phyloP scores from a whole-genome alignment of 2,888 invertebrate genomes.

The Standfussiana lucernea region DNA sequence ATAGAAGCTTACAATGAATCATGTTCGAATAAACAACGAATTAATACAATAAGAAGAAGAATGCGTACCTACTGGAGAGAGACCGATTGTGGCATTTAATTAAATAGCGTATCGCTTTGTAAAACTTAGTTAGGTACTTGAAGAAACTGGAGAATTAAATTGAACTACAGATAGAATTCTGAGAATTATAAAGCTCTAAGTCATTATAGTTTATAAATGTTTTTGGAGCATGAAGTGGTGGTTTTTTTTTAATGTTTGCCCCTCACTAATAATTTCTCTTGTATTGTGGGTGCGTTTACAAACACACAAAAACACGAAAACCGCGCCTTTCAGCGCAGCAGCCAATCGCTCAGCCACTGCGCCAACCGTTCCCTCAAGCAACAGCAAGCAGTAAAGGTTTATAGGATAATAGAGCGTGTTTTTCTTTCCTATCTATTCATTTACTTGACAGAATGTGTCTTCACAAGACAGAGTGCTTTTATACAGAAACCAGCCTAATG shows the following conservation, averaged over 20 bases:
- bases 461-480: too few relatives aligned
- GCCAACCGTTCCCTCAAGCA: neutral
- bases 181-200: conserved; percentile 3
- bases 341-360: neutral
- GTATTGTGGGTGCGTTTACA: neutral
- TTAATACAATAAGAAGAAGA: conserved; percentile 24
- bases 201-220: conserved; percentile 20
- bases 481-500: too few relatives aligned
- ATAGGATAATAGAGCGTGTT: too few relatives aligned
- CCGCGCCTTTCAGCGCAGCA: neutral
- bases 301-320: neutral
- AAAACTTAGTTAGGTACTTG: conserved; percentile 10
- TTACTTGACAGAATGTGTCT: too few relatives aligned
- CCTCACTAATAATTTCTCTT: neutral
- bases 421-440: too few relatives aligned
- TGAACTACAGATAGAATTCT: conserved; percentile 4
- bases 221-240: neutral
- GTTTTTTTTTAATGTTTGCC: too few relatives aligned
- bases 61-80: neutral
- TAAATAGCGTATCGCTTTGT: conserved; percentile 41
- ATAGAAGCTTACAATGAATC: conserved; percentile 3
- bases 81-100: conserved; percentile 34
- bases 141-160: conserved; percentile 15
- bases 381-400: neutral
- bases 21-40: conserved; percentile 22